Base-by-base conservation (phyloP, 1,140 invertebrate species). In the Drosophila punjabiensis region DNA sequence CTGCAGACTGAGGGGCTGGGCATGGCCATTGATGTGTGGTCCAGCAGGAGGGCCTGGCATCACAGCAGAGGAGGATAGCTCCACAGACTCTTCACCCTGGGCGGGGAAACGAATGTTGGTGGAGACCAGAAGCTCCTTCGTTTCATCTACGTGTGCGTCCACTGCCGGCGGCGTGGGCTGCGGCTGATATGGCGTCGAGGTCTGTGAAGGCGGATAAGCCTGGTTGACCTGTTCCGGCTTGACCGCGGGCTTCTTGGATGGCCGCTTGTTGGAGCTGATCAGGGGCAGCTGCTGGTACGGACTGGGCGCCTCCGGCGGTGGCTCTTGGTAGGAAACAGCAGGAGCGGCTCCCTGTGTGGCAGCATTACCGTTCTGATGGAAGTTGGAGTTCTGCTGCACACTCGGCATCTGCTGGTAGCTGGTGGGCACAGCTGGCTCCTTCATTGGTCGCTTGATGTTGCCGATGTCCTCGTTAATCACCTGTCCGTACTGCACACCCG, bases 91-190 rank as follows among this genome's bases (percentile, higher is more conserved):
- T 8, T 90, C 91, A 8, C 81, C 81, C 41, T 88, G 84, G 1
- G 76, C 81, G 0, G 93, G 93, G 32, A 93, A 93, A 0, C 93
- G 92, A 45, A 93, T 92, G 52, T 93, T 93, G n/a, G 78, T 92
- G 18, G 92, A 86, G 0, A 93, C 87, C 9, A 92, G 47, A 5
- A 93, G 61, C 32, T 93, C 92, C 41, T 93, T 82, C 8, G 92
- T 92, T 30, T 93, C 83, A 52, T 81, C 60, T 28, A 37, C 37
- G 16, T 52, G 50, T 20, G 33, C 33, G 20, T 56, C 11, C n/a
- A 33, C 6, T 39, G 47, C 35, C 5, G 74, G 43, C n/a, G 59
- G 20, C 13, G 47, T 14, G 20, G 50, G 28, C 24, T 67, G 47
- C 11, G 39, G 50, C 30, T 64, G 39, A 14, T 45, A 18, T 5